Base-by-base conservation (phyloP, 2,113 vertebrate genomes). In the Hemiprocne comata region DNA sequence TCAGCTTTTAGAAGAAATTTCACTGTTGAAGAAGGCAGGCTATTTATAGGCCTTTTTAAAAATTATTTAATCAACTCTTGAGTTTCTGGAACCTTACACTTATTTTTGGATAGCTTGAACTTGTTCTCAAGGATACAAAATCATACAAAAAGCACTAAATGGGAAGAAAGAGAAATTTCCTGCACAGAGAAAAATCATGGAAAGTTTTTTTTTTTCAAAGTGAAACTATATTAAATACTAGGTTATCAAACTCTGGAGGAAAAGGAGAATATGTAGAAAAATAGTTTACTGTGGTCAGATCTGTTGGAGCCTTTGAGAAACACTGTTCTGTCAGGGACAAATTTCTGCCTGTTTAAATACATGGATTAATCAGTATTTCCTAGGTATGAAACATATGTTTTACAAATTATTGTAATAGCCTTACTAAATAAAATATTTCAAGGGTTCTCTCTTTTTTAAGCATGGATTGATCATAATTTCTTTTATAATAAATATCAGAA, bases 1-100 rank as follows among this genome's bases (percentile, higher is more conserved):
- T 86, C 4, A 2, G 20, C 75, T 92, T 85, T 96, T 90, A 93
- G 89, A 94, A 89, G 67, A 96, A 77, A 87, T 76, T 95, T 92
- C 84, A 81, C 51, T 72, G 31, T n/a, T 72, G 67, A 94, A 82
- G 86, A 89, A 95, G 36, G 51, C 60, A 34, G 83, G 71, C 42
- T 92, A 78, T 85, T 92, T 95, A 48, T 23, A 88, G 69, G 5
- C 11, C 36, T 57, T 34, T 51, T 71, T 38, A 10, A 8, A 26
- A 42, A 36, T 69, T 64, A 38, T 46, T 84, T 85, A 71, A 90
- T 58, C 12, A 93, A 74, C 31, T 91, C n/a, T 11, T 46, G 77
- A 48, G 21, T 88, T 70, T 92, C 85, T 85, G 78, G n/a, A 76
- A 79, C 17, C 4, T 82, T 87, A 26, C 25, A 21, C 14, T 25